A percentile compares a stretch with the other conserved stretches of the same genome.
Conservation (phyloP, 2,888 invertebrate genomes). For the Nomada goodeniana region DNA sequence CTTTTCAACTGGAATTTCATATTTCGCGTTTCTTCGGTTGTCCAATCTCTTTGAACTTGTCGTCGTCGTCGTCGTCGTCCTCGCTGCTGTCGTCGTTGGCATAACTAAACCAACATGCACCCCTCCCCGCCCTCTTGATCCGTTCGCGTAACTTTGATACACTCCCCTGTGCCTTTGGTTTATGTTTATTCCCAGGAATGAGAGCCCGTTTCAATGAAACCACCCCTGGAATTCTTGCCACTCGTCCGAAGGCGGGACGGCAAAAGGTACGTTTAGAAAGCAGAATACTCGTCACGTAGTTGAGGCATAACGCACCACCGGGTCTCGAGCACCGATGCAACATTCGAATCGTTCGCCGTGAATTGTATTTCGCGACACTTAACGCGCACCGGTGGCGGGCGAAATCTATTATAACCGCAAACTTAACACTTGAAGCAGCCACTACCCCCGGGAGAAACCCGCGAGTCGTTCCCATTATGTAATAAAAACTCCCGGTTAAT, state of each 20-base stretch:
- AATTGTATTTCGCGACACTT: conserved; percentile 35
- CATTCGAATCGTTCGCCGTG: conserved; percentile 30
- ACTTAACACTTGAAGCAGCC: conserved; percentile 62
- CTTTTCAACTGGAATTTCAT: conserved; percentile 55
- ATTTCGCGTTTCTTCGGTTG: conserved; percentile 53
- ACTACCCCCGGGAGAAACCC: conserved; percentile 40
- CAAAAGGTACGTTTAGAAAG: conserved; percentile 43
- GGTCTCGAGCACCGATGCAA: conserved; percentile 13
- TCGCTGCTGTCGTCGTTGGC: conserved; percentile 3
- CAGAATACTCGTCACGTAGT: conserved; percentile 27
- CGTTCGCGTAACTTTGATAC: conserved; percentile 35
- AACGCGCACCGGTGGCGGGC: conserved; percentile 29
- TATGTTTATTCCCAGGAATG: conserved; percentile 35
- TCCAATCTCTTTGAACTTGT: conserved; percentile 50
- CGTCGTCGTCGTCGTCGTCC: not conserved
- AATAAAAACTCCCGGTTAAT: conserved; percentile 75
- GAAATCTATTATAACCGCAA: conserved; percentile 67
- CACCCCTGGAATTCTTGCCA: conserved; percentile 31
- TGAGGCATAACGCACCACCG: not conserved
- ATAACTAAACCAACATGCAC: conserved; percentile 3
- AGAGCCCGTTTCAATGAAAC: conserved; percentile 28
- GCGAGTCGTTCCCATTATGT: conserved; percentile 45
- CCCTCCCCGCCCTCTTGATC: conserved; percentile 38
- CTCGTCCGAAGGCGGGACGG: conserved; percentile 22
- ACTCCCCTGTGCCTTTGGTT: conserved; percentile 2